phyloP scores from a whole-genome alignment of 1,140 invertebrate genomes.

The Thaumetopoea pityocampa region DNA sequence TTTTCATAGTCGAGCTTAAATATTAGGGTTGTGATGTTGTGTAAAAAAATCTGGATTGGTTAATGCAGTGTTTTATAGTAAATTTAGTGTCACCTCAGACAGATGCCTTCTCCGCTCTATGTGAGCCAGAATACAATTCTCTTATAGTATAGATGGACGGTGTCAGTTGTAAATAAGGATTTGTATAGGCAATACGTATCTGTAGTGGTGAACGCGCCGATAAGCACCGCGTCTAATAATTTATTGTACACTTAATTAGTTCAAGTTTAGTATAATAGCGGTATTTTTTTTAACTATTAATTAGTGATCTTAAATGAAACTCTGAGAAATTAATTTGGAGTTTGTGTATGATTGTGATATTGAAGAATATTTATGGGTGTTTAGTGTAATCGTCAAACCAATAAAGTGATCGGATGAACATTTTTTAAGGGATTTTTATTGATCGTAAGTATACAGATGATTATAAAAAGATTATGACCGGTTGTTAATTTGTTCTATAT shows the following conservation, averaged over 20 bases:
- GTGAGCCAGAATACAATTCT: slow-evolving; percentile 52
- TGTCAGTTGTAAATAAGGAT: slow-evolving; percentile 76
- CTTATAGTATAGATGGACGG: slow-evolving; percentile 63
- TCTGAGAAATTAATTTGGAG: slow-evolving; percentile 44
- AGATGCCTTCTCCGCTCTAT: slow-evolving; percentile 60
- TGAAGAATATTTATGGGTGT: slow-evolving; percentile 53
- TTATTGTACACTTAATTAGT: slow-evolving; percentile 26
- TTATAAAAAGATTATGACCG: no score
- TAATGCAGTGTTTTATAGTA: slow-evolving; percentile 54
- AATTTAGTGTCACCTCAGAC: slow-evolving; percentile 46
- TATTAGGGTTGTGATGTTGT: slow-evolving; percentile 67
- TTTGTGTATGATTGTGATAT: slow-evolving; percentile 46
- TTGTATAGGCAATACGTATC: slow-evolving; percentile 74
- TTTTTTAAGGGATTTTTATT: slow-evolving; percentile 49
- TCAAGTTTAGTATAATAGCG: slow-evolving; percentile 15
- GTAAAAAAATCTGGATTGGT: slow-evolving; percentile 56
- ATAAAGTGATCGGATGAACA: slow-evolving; percentile 42
- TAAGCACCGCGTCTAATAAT: slow-evolving; percentile 22
- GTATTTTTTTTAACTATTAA: slow-evolving; percentile 29
- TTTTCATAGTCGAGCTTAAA: slow-evolving; percentile 69
- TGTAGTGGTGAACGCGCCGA: slow-evolving; percentile 51
- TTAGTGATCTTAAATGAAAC: slow-evolving; percentile 58
- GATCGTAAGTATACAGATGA: slow-evolving; percentile 37
- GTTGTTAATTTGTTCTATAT: no score
- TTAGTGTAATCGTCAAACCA: slow-evolving; percentile 44